Conservation (phyloP, 1,140 invertebrate species). For the Lepidurus packardi region DNA sequence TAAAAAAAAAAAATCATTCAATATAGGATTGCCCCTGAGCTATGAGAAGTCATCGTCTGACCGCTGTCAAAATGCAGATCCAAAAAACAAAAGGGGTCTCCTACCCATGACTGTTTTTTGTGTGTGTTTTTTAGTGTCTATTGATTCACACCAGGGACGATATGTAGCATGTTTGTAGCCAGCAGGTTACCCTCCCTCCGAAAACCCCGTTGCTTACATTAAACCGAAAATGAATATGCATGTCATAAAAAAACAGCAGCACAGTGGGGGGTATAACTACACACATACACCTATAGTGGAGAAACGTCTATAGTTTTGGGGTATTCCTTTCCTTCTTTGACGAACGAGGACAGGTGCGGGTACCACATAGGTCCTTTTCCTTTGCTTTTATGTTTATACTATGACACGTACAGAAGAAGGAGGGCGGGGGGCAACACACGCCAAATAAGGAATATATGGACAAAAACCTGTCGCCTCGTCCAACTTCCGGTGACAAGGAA, state of each 20-base stretch:
- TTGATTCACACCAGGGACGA: neutral
- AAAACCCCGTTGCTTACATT: constrained; percentile 2
- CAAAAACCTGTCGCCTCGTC: constrained; percentile 4
- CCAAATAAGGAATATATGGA: neutral
- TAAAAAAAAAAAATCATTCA: neutral
- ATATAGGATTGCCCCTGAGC: neutral
- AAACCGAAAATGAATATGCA: constrained; percentile 3
- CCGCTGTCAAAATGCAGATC: neutral
- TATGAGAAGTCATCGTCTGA: neutral
- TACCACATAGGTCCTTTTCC: neutral
- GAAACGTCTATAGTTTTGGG: neutral
- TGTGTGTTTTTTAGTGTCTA: neutral
- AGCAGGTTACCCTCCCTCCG: neutral
- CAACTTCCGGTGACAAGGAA: constrained; percentile 5
- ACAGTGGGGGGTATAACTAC: neutral
- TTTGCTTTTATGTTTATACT: neutral
- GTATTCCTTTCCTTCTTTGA: neutral
- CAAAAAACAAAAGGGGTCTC: neutral
- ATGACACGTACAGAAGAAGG: neutral
- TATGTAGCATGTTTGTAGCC: neutral
- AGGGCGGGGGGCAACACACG: neutral
- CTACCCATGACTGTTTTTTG: neutral
- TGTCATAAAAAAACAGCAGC: neutral
- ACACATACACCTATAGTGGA: neutral
- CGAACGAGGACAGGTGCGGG: constrained; percentile 3